Base-by-base conservation (phyloP, 2,113 vertebrate genomes). In the Myodes glareolus region DNA sequence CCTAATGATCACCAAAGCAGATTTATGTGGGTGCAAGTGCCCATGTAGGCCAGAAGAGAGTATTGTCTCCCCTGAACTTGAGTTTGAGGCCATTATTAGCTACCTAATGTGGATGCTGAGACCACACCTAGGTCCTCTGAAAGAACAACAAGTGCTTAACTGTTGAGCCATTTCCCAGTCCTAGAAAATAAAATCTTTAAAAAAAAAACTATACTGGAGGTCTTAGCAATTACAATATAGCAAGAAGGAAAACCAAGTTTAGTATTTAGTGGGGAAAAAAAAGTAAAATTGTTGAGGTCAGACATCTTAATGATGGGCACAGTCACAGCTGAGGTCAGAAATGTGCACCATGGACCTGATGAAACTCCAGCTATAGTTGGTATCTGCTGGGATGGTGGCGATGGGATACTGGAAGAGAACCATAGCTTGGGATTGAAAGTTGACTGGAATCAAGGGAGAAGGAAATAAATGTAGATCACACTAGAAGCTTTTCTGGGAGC, bases 1-100 rank as follows among this genome's bases (percentile, higher is more conserved):
- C 31, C 90, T 68, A 75, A 45, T 97, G 45, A 58, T 92, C 58
- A 31, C 50, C 81, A 82, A 76, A 86, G 77, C 67, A 67, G 87
- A 42, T 42, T 42, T n/a, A 42, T 63, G 55, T 63, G 25, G 13
- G 7, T 84, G 29, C n/a, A 63, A 7, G n/a, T 84, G n/a, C 55
- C 55, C n/a, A 16, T 52, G 80, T 21, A 82, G 21, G 52, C 52
- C 55, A 82, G 36, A 39, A 82, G 36, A 82, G 36, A 52, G 17
- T 7, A 61, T 84, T 61, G 25, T 6, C 36, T n/a, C 23, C 55
- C 23, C 81, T 63, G 55, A 84, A 63, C n/a, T 61, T 14, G 55
- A 84, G 55, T 61, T 82, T 19, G 36, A 65, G 27, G 12, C 58
- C 29, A 29, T 86, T 86, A n/a, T 63, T 39, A 84, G 58, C 39